Evolutionary conservation across 2,113 vertebrate species (phyloP), one percentile per base, ranked within the genome.

Genomic region (Cynopterus brachyotis): DNA sequence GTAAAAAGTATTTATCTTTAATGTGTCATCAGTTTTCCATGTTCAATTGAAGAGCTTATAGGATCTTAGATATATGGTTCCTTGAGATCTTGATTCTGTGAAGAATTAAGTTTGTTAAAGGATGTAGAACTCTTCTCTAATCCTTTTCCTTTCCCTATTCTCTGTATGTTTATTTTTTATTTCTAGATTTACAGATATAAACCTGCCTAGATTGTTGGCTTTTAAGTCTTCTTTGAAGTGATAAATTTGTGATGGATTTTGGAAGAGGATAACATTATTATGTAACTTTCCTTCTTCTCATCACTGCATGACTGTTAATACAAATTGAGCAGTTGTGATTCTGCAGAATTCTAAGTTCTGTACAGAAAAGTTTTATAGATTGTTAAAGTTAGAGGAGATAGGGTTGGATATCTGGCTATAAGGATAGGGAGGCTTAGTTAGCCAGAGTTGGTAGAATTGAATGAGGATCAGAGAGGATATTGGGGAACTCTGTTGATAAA

Each of bases 171-270:
- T 69, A 57, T 67, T 60, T 95, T 96, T 80, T 88, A 75, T 91
- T 72, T 86, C n/a, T 24, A 70, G 22, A 66, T 66, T 96, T 88
- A 37, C 0, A 80, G 9, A 37, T 64, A 26, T 64, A 80, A 70
- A 87, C 4, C 32, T 83, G 5, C n/a, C 42, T 89, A 42, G 40
- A 62, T 94, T 57, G 15, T 40, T 94, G 45, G 9, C 20, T 76
- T 69, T 94, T 92, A 66, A 37, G 2, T 86, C 42, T 81, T 92
- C 86, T 45, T 89, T 81, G 55, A 84, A 86, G 40, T 89, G n/a
- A 94, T 82, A 59, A 45, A 59, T 66, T 73, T 66, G 50, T 95
- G 17, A 8, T 83, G 28, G 47, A 50, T 40, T 86, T 94, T 42
- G 62, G n/a, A 82, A 73, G 42, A 42, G 5, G 26, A 76, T 72